Base-by-base conservation (phyloP, 2,797 vertebrate species). In the Acanthurus tractus region DNA sequence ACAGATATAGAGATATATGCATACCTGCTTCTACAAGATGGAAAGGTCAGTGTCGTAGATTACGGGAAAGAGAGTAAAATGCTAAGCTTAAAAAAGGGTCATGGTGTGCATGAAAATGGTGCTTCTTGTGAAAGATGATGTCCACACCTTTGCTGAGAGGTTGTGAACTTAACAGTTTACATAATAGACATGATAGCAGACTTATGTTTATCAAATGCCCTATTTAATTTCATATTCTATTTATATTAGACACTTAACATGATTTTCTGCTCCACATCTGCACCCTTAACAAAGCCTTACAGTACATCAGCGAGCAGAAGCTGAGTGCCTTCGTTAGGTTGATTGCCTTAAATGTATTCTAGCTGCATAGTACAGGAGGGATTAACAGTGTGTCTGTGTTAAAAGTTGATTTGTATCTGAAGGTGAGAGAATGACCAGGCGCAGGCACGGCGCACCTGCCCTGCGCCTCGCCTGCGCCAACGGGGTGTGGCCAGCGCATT, bases 381-480 rank as follows among this genome's bases (percentile, higher is more conserved):
- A 78, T 86, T 83, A 77, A 69, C 71, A 77, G 42, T 52, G 70
- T 67, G 67, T 74, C 73, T 48, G 69, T 36, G 76, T 50, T 81
- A 81, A 87, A 63, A 84, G 68, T 61, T 70, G 78, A 70, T 80
- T 82, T 81, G 72, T 83, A 64, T 78, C 63, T 48, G 72, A 81
- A 81, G 78, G 64, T 68, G 76, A 64, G 54, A 62, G 85, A 74
- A 85, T n/a, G n/a, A n/a, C n/a, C n/a, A n/a, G n/a, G n/a, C n/a
- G n/a, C n/a, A n/a, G n/a, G n/a, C n/a, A n/a, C n/a, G n/a, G n/a
- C n/a, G n/a, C n/a, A n/a, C n/a, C n/a, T n/a, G n/a, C n/a, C n/a
- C n/a, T n/a, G n/a, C n/a, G n/a, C n/a, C n/a, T n/a, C n/a, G n/a
- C n/a, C n/a, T n/a, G n/a, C n/a, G n/a, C n/a, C n/a, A n/a, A n/a